Percentiles rank a stretch among this genome's conserved stretches.
phyloP scores from a whole-genome alignment of 2,113 vertebrate genomes.

The Lycaon pictus region DNA sequence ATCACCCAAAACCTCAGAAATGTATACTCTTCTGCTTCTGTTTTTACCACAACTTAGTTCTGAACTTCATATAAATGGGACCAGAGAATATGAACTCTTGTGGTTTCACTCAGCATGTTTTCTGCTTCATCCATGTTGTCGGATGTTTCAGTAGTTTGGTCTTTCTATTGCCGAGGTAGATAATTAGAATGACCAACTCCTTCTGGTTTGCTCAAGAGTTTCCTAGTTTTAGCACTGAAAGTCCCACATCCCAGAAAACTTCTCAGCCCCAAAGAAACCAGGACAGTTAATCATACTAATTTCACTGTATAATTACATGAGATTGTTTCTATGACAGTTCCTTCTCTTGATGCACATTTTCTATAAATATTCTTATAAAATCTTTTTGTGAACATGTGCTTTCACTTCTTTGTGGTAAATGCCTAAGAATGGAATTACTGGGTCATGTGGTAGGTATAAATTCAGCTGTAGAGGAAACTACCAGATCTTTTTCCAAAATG shows the following conservation, averaged over 20 bases:
- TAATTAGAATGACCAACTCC: conserved; percentile 12
- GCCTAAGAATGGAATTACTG: conserved; percentile 17
- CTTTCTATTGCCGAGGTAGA: neutral
- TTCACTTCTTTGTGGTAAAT: conserved; percentile 37
- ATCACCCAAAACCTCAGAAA: neutral
- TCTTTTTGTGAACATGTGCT: conserved; percentile 34
- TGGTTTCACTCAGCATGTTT: neutral
- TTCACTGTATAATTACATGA: neutral
- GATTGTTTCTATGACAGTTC: conserved; percentile 2
- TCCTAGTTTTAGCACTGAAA: conserved; percentile 10
- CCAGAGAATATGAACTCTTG: neutral
- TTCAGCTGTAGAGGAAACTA: conserved; percentile 41
- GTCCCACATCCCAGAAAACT: neutral
- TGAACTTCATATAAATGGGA: conserved; percentile 31
- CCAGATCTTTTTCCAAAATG: neutral
- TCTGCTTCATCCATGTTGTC: conserved; percentile 6
- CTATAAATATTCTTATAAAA: neutral
- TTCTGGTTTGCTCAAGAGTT: neutral
- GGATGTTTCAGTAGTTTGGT: neutral
- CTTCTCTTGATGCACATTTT: conserved; percentile 21
- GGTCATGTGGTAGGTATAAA: neutral
- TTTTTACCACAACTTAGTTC: neutral
- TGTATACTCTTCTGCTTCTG: neutral
- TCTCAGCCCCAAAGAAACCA: neutral
- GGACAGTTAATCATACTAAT: neutral